phyloP scores from a whole-genome alignment of 37 sponge, comb jelly and placozoan species.

The Eunapius fragilis region DNA sequence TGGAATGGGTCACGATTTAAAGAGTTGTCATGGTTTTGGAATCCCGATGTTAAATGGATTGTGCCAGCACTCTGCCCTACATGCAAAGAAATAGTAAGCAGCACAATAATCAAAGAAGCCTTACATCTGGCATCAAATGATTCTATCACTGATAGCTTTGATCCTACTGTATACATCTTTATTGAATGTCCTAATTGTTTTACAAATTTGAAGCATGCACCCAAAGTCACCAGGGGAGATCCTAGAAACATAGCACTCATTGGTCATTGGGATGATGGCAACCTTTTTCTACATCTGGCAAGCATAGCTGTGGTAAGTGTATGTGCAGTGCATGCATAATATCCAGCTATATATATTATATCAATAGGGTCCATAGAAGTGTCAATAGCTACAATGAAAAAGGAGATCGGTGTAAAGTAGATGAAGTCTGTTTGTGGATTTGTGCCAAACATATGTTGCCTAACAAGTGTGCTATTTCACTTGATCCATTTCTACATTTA shows the following conservation, averaged over 20 bases:
- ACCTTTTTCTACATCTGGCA: constrained; percentile 19
- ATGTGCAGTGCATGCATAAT: background rate
- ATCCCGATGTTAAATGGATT: constrained; percentile 15
- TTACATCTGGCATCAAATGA: background rate
- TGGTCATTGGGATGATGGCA: constrained; percentile 50
- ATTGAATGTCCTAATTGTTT: constrained; percentile 14
- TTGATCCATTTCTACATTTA: constrained; percentile 28
- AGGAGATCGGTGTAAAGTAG: constrained; percentile 17
- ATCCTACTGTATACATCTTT: background rate
- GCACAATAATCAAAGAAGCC: background rate
- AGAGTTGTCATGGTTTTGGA: constrained; percentile 33
- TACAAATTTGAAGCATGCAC: background rate
- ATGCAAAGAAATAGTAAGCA: constrained; percentile 8
- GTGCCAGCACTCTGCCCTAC: constrained; percentile 12
- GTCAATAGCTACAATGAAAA: constrained; percentile 30
- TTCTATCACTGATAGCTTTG: background rate
- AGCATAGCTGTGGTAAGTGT: constrained; percentile 37
- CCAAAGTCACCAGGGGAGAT: constrained; percentile 26
- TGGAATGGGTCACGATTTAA: constrained; percentile 36
- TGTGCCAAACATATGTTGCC: constrained; percentile 38
- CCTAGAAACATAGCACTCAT: constrained; percentile 40
- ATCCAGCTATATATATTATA: background rate
- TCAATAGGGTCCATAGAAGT: constrained; percentile 31
- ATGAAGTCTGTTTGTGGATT: constrained; percentile 43
- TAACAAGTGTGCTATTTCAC: constrained; percentile 5